These are phyloP conservation scores for Drosophila barbarae DNA, from an alignment of 2,888 invertebrate genomes.

Conservation along the genomic window DNA sequence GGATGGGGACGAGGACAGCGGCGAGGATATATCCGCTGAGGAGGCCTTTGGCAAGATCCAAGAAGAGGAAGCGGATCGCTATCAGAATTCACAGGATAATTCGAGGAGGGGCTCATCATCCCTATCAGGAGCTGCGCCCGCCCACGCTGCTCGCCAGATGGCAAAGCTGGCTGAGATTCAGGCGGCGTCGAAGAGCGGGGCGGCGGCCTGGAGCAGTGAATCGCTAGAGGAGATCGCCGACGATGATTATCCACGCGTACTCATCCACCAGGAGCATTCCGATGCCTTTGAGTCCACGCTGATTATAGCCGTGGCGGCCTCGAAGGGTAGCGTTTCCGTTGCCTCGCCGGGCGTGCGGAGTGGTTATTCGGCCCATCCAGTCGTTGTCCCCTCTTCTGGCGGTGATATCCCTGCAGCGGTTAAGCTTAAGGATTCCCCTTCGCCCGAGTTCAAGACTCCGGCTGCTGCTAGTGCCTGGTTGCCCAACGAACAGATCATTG, in stretches of 20 bases:
- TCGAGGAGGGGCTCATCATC: constrained; percentile 6
- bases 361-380: not conserved
- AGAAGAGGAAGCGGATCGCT: constrained; percentile 26
- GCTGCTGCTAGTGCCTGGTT: constrained; percentile 53
- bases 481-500: constrained; percentile 66
- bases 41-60: constrained; percentile 42
- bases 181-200: constrained; percentile 26
- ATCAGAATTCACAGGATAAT: not conserved
- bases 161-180: constrained; percentile 43
- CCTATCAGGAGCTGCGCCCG: constrained; percentile 29
- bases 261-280: constrained; percentile 77
- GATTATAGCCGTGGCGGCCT: constrained; percentile 74
- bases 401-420: too few species aligned
- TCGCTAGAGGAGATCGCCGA: constrained; percentile 68
- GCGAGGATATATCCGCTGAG: constrained; percentile 39
- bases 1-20: constrained; percentile 42
- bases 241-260: constrained; percentile 71
- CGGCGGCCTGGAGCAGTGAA: constrained; percentile 70
- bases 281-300: constrained; percentile 76
- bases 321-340: constrained; percentile 45
- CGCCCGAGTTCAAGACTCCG: constrained; percentile 16
- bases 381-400: too few species aligned
- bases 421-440: not conserved
- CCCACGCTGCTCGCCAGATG: constrained; percentile 44
- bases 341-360: constrained; percentile 10